Base-by-base conservation (phyloP, 2,113 vertebrate species). In the Salvelinus fontinalis region DNA sequence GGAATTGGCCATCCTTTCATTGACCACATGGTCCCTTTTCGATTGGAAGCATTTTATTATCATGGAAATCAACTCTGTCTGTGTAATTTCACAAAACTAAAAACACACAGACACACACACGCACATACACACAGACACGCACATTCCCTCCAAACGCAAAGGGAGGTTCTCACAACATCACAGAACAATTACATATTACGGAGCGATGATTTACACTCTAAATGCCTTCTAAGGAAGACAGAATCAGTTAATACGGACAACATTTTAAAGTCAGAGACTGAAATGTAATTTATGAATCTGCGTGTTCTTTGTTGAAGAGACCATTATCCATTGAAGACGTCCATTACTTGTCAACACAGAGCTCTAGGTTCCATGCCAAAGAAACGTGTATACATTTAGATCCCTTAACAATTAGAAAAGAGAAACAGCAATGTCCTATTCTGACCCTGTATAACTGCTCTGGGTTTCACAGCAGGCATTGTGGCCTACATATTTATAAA, bases 1-100 rank as follows among this genome's bases (percentile, higher is more conserved):
- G 90, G 93, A 94, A 93, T 94, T 94, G 91, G 93, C 93, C 92
- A 94, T 95, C 92, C 93, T 95, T 95, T 95, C 94, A 93, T 88
- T 80, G 89, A 95, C 94, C 95, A 91, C 95, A 95, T 96, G 95
- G 90, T 95, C 93, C 89, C 92, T 92, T 93, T 84, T 94, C 92
- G 91, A 94, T 90, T 90, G 86, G 89, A 94, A 93, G 91, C 89
- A 88, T 94, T 93, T 92, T 90, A 94, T 97, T 96, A 93, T 95
- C 94, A 95, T 94, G 93, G 93, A 95, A 93, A 95, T 94, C 82
- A 88, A 95, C 91, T 93, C 94, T 88, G 86, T 81, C 49, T 39
- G 73, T 89, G 84, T 85, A 84, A 92, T 92, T 94, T 91, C 77
- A 82, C 76, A 54, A 54, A 54, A 54, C 49, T 51, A 51, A 51